Evolutionary conservation across 2,888 invertebrate species (phyloP), one percentile per base, ranked within the genome.

Genomic region (Epinotia nisella): DNA sequence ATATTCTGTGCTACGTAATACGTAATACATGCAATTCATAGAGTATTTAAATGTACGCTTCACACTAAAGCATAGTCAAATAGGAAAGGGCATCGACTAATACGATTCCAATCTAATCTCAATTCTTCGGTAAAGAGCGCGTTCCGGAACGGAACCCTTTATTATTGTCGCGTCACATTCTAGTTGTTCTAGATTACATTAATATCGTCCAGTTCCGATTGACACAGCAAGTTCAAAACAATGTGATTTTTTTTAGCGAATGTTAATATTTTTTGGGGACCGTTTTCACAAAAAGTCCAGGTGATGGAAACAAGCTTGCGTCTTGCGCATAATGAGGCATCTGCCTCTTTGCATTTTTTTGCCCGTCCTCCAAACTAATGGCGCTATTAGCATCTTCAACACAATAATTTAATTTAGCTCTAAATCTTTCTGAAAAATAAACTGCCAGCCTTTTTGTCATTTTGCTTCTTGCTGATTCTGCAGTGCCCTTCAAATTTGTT

Each of bases 321-420:
- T 70, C 61, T 74, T 74, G 74, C 77, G 82, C 81, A 85, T 84
- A 85, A 87, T 82, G 80, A 82, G 82, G 76, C 82, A 82, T 82
- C 77, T 80, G 78, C 75, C 74, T 76, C 79, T 64, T 75, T 74
- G 75, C 76, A 78, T 81, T 80, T 85, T 85, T 84, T 85, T 83
- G 80, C 78, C 82, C 79, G 81, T 85, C 82, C 81, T 83, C 83
- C 81, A 86, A 86, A 87, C 82, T 88, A 87, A 90, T 89, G 86
- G 81, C 83, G 86, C 87, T 88, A 90, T 90, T 89, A 89, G 87
- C 87, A 89, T 90, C 83, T 84, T 81, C 83, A 82, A 85, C 83
- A 85, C 83, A 88, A 87, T 87, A 86, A 89, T 89, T 90, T 89
- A 85, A 89, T 87, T 87, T 85, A 81, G 81, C 80, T 77, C 75